phyloP scores from a whole-genome alignment of 2,888 invertebrate species.

The Cerceris ruficornis region DNA sequence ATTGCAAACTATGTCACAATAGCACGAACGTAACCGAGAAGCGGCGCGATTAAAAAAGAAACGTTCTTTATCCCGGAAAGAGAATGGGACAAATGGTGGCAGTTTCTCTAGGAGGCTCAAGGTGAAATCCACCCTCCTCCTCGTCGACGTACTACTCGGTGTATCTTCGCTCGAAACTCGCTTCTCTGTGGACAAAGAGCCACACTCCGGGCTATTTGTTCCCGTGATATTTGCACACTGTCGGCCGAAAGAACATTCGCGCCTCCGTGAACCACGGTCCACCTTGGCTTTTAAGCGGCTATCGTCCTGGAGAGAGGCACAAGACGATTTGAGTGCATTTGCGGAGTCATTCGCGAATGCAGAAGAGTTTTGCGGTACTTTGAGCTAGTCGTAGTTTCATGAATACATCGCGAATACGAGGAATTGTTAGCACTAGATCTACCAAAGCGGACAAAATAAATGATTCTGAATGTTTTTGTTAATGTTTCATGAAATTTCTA shows the following conservation, averaged over 20 bases:
- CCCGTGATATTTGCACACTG: slow-evolving; percentile 47
- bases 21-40: not conserved
- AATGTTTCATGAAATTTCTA: too few species aligned
- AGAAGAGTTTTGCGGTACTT: too few species aligned
- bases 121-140: not conserved
- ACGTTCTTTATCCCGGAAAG: not conserved
- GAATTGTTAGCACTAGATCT: too few species aligned
- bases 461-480: too few species aligned
- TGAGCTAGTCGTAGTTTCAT: too few species aligned
- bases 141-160: not conserved
- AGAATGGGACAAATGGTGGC: not conserved
- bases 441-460: too few species aligned
- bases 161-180: slow-evolving; percentile 32
- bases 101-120: not conserved
- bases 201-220: slow-evolving; percentile 45
- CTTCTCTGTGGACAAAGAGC: slow-evolving; percentile 39
- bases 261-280: slow-evolving; percentile 18
- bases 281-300: not conserved
- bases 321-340: not conserved
- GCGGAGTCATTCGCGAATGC: too few species aligned
- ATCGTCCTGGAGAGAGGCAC: not conserved
- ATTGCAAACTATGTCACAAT: too few species aligned
- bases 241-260: slow-evolving; percentile 35
- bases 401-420: too few species aligned
- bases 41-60: not conserved